A percentile compares a stretch with the other conserved stretches of the same genome.
Conservation (phyloP, 2,888 invertebrate species). For the Dinocampus coccinellae region DNA sequence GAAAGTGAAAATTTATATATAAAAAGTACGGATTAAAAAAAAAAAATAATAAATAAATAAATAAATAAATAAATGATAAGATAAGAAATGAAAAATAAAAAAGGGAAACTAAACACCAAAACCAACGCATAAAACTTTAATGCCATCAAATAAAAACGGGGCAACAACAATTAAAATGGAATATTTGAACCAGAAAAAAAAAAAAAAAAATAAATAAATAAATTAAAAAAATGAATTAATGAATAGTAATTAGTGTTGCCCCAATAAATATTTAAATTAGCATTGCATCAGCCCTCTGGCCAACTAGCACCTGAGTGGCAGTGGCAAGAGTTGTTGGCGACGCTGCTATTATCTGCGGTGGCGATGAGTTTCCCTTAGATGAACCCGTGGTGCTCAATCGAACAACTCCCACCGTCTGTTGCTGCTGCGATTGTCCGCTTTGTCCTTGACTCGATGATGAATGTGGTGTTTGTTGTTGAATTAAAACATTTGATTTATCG, state of each 20-base stretch:
- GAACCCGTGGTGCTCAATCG: constrained; percentile 66
- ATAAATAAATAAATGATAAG: constrained; percentile 39
- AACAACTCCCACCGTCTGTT: constrained; percentile 69
- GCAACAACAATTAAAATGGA: constrained; percentile 35
- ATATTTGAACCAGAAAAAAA: constrained; percentile 45
- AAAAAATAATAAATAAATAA: constrained; percentile 38
- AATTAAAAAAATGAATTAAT: constrained; percentile 38
- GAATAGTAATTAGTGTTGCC: constrained; percentile 32
- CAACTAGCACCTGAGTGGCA: constrained; percentile 68
- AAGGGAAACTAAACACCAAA: constrained; percentile 66
- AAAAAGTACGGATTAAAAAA: constrained; percentile 37
- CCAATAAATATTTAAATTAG: constrained; percentile 44
- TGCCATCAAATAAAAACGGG: constrained; percentile 43
- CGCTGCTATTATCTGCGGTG: constrained; percentile 66
- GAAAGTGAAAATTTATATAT: constrained; percentile 35
- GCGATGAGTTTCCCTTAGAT: constrained; percentile 70
- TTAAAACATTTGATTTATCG: constrained; percentile 78
- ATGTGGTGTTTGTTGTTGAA: constrained; percentile 71
- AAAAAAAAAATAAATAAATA: no score
- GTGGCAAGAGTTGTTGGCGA: constrained; percentile 67
- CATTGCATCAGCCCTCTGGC: constrained; percentile 39
- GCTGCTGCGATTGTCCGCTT: constrained; percentile 46
- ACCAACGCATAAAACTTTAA: constrained; percentile 37
- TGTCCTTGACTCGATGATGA: constrained; percentile 58
- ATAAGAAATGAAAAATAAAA: constrained; percentile 63